Evolutionary conservation across 35 echinoderm and acorn worm species (phyloP).

Genomic region (Holothuria glaberrima): DNA sequence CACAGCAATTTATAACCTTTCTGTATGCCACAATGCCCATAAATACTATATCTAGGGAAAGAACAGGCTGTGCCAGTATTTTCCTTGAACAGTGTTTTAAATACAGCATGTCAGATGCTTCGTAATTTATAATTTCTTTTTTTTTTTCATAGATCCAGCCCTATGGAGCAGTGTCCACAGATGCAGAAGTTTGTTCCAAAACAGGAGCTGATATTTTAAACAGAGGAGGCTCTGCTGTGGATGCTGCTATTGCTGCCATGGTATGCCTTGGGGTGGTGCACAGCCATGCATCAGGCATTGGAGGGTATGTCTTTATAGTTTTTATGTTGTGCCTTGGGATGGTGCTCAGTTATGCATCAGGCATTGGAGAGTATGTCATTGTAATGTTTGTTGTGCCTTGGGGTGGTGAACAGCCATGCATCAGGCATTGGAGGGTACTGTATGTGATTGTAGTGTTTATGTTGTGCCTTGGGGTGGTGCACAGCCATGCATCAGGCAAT

Average conservation of each 20-base stretch:
- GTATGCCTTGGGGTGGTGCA: slow-evolving; percentile 85
- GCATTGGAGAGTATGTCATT: slow-evolving; percentile 76
- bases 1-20: too few species aligned
- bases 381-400: slow-evolving; percentile 81
- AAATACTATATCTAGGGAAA: too few species aligned
- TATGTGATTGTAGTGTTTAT: slow-evolving; percentile 68
- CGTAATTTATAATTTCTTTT: neutral
- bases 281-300: slow-evolving; percentile 68
- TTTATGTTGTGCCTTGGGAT: slow-evolving; percentile 80
- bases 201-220: slow-evolving; percentile 60
- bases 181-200: slow-evolving; percentile 62
- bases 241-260: slow-evolving; percentile 77
- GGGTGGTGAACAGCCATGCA: slow-evolving; percentile 72
- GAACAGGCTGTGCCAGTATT: too few species aligned
- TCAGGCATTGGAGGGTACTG: slow-evolving; percentile 93
- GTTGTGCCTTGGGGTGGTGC: slow-evolving; percentile 83
- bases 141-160: slow-evolving; percentile 48
- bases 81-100: too few species aligned
- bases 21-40: too few species aligned
- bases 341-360: slow-evolving; percentile 57
- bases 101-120: too few species aligned
- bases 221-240: slow-evolving; percentile 79
- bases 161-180: slow-evolving; percentile 69
- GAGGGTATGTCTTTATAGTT: slow-evolving; percentile 84
- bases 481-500: slow-evolving; percentile 66